phyloP scores from a whole-genome alignment of 2,797 vertebrate genomes.

The Synaphobranchus kaupii region DNA sequence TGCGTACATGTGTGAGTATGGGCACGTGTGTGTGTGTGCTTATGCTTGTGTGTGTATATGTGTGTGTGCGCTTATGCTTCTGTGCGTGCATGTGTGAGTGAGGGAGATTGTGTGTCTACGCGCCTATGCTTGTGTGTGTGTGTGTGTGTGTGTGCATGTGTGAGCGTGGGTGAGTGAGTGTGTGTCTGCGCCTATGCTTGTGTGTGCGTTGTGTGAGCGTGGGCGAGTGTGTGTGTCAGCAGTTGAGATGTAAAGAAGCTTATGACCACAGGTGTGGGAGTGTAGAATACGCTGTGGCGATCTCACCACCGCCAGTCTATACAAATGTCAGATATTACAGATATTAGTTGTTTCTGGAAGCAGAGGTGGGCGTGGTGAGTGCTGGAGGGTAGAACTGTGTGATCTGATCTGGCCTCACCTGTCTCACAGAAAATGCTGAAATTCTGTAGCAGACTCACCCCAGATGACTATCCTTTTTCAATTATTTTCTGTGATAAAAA shows the following conservation, averaged over 20 bases:
- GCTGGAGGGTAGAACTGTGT: background rate
- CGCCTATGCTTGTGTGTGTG: background rate
- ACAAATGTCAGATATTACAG: constrained; percentile 12
- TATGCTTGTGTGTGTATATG: no score
- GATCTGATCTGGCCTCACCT: background rate
- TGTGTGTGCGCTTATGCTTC: no score
- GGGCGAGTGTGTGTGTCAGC: background rate
- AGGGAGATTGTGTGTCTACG: background rate
- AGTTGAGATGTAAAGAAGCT: background rate
- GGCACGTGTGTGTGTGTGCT: background rate
- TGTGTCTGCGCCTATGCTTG: background rate
- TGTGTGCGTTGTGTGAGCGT: background rate
- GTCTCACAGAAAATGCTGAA: background rate
- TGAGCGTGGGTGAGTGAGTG: background rate
- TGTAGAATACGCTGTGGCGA: background rate
- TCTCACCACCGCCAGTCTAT: background rate
- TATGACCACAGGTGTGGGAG: background rate
- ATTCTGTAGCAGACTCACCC: background rate
- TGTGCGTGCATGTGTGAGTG: background rate
- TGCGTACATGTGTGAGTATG: background rate
- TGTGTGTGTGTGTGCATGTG: background rate
- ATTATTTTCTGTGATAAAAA: background rate
- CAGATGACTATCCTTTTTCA: background rate
- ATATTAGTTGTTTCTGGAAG: constrained; percentile 3
- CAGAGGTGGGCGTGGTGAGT: background rate